Evolutionary conservation across 2,888 invertebrate genomes (phyloP).

Genomic region (Apantesis nais): DNA sequence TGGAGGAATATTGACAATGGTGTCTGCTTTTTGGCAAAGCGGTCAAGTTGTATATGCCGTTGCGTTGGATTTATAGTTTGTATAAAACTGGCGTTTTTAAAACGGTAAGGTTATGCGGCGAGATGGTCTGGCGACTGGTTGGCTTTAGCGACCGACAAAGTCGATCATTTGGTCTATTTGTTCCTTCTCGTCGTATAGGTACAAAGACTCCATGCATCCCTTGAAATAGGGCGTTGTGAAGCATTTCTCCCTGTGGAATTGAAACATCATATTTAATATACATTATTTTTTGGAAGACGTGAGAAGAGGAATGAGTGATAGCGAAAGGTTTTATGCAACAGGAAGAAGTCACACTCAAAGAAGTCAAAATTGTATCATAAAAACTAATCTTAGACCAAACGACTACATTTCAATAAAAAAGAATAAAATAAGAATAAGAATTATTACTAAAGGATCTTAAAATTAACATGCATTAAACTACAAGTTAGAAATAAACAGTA

Average conservation of each 20-base stretch:
- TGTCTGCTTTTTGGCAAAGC: slow-evolving; percentile 73
- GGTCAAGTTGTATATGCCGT: slow-evolving; percentile 63
- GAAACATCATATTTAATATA: slow-evolving; percentile 22
- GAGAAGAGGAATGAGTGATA: background rate
- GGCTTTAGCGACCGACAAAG: slow-evolving; percentile 88
- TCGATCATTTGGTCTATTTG: slow-evolving; percentile 92
- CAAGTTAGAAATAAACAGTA: background rate
- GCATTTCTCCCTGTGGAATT: slow-evolving; percentile 89
- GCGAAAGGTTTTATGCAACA: background rate
- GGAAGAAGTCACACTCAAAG: background rate
- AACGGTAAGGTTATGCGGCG: slow-evolving; percentile 60
- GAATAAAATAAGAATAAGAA: background rate
- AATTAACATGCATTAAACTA: slow-evolving; percentile 12
- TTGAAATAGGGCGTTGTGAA: slow-evolving; percentile 92
- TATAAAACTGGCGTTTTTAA: slow-evolving; percentile 55
- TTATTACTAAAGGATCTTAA: background rate
- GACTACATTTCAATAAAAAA: background rate
- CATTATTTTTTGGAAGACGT: background rate
- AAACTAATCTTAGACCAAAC: background rate
- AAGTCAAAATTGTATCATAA: too few relatives aligned
- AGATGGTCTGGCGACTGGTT: slow-evolving; percentile 61
- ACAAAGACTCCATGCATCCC: slow-evolving; percentile 92
- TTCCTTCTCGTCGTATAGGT: slow-evolving; percentile 91
- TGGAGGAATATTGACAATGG: slow-evolving; percentile 71
- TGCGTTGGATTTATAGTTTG: slow-evolving; percentile 52